These are phyloP conservation scores for Macrophya annulata DNA, from an alignment of 2,888 invertebrate species.

Conservation along the genomic window DNA sequence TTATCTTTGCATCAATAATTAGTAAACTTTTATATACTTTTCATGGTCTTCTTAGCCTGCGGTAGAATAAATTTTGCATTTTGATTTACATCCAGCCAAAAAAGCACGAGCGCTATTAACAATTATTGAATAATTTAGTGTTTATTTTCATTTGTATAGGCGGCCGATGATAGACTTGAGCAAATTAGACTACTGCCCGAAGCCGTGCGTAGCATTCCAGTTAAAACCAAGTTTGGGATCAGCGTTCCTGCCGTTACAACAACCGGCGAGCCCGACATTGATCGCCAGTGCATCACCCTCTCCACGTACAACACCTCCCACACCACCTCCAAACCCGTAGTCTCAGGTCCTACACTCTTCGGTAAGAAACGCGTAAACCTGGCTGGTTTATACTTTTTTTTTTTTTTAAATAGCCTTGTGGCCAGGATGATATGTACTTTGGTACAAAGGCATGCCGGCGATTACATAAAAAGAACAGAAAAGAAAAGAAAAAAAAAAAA, in stretches of 20 bases:
- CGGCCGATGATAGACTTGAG: conserved; percentile 80
- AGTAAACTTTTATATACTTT: not conserved
- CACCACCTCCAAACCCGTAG: conserved; percentile 79
- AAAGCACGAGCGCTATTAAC: conserved; percentile 25
- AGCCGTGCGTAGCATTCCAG: conserved; percentile 88
- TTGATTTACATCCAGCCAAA: not conserved
- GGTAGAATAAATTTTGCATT: not conserved
- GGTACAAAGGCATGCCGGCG: conserved; percentile 60
- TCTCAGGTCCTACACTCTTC: conserved; percentile 69
- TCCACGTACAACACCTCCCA: conserved; percentile 76
- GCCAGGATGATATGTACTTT: conserved; percentile 62
- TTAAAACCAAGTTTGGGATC: conserved; percentile 90
- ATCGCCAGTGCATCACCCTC: conserved; percentile 74
- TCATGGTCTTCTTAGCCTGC: not conserved
- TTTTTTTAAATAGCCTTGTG: conserved; percentile 70
- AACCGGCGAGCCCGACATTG: conserved; percentile 76
- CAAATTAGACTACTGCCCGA: conserved; percentile 81
- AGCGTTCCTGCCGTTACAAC: conserved; percentile 89
- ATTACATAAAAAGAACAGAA: conserved; percentile 63
- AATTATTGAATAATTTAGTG: conserved; percentile 21
- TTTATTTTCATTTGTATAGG: conserved; percentile 69
- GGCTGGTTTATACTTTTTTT: conserved; percentile 63
- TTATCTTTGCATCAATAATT: not conserved
- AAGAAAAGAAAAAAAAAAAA: conserved; percentile 67
- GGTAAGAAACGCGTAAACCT: conserved; percentile 71